Base-by-base conservation (phyloP, 2,888 invertebrate species). In the Melangyna quadrimaculata region DNA sequence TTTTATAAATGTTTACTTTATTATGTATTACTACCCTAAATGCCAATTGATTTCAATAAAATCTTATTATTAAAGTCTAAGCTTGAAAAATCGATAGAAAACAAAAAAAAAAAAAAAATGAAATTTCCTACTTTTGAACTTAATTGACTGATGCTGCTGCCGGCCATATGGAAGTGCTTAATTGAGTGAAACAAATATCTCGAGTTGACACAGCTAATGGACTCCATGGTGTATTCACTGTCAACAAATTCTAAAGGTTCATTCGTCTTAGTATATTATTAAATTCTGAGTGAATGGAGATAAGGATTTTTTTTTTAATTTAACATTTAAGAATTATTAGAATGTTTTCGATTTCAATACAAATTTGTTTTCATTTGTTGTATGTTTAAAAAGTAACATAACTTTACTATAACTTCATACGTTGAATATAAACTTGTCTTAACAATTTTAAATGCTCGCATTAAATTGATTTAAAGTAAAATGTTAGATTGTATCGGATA, bases 201-300 rank as follows among this genome's bases (percentile, higher is more conserved):
- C 63, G 1, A 63, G 27, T 63, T 63, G 63, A 43, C 63, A 63
- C 63, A 63, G 43, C 27, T 63, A 63, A 37, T 59, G 37, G 37
- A 61, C 40, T n/a, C 3, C 27, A 53, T 17, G 2, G 27, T 19
- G 12, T 43, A 17, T 5, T 6, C 12, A 17, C 2, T 63, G 43
- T 63, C 40, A 19, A 63, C n/a, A 59, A 22, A 37, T 35, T 35
- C 19, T n/a, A n/a, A n/a, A n/a, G 4, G 17, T 19, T 4, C 9
- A 9, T 17, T 0, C 8, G 2, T 17, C 0, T 19, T 5, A 5
- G 0, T 24, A 8, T 53, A n/a, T n/a, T 27, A 6, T n/a, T 3
- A 51, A n/a, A 27, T 0, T 51, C 24, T 14, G 0, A 27, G 8
- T 14, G 2, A 51, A 51, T 27, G 17, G n/a, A 17, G 4, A 5